Evolutionary conservation across 1,140 invertebrate species (phyloP), one percentile per base, ranked within the genome.

Genomic region (Wiebesia pumilae): DNA sequence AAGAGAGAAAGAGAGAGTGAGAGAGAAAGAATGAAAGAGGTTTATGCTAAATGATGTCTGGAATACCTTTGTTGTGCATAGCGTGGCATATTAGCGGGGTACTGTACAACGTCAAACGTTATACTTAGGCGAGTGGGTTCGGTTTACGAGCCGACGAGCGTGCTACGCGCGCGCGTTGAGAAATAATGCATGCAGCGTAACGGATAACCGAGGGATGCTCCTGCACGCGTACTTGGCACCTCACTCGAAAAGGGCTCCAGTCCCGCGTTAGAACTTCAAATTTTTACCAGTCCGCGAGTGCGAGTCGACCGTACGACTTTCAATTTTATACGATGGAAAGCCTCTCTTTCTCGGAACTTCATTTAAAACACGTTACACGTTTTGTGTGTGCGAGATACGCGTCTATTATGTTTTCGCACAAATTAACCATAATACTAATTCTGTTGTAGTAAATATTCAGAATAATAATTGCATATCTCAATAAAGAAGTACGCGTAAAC

Each of bases 401-500:
- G 21, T 43, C 38, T 75, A 27, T 75, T 75, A 75, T 43, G 10
- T 43, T n/a, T 75, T 43, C 38, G 43, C 38, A 71, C 16, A 71
- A 71, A 71, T 71, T 71, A 71, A 71, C 69, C 7, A 38, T 71
- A 71, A 71, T 38, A 33, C 65, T 67, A 30, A 71, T 71, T 71
- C n/a, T 9, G 35, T 71, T 71, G 69, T 24, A 35, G 69, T 71
- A 71, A 71, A 38, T 71, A 71, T 71, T 71, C 33, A 71, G 38
- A 24, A 71, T 71, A 71, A 71, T 71, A 71, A 71, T 71, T 71
- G 16, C 35, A 38, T 71, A 38, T 71, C 69, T 71, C 35, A 10
- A 71, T 71, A 71, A 21, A 67, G n/a, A 14, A 14, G 30, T 67
- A 38, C 19, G 69, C 14, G 19, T 19, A 71, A 71, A 19, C 6